Conservation (phyloP, 2,797 vertebrate genomes). For the Nasua narica region DNA sequence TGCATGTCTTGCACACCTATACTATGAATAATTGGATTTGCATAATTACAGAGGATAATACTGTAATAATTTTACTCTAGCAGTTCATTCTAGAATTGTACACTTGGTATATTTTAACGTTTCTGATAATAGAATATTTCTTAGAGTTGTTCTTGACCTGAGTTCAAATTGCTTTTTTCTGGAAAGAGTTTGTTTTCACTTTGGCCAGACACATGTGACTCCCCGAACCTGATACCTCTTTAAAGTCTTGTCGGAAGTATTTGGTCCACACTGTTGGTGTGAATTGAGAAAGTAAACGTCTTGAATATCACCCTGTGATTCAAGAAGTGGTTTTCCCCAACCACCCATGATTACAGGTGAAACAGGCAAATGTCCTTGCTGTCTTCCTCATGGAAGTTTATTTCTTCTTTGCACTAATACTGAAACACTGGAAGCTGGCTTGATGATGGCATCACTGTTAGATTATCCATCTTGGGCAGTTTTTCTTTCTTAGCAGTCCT, state of each 20-base stretch:
- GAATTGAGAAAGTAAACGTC: not conserved
- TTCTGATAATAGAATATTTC: not conserved
- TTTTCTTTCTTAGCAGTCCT: constrained; percentile 4
- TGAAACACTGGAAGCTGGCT: not conserved
- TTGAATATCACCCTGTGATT: not conserved
- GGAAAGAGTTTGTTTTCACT: not conserved
- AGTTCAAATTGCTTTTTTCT: not conserved
- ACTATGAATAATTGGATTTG: not conserved
- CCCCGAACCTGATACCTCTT: not conserved
- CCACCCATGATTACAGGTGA: not conserved
- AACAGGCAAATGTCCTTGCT: not conserved
- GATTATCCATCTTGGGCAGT: not conserved
- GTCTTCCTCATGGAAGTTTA: not conserved
- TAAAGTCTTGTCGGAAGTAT: not conserved
- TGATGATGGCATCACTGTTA: not conserved
- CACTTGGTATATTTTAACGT: not conserved
- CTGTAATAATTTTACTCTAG: not conserved
- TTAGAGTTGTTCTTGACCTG: not conserved
- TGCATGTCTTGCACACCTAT: not conserved
- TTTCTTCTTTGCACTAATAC: not conserved
- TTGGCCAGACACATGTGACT: not conserved
- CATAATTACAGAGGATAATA: not conserved
- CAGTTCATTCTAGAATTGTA: not conserved
- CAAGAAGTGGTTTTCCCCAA: not conserved
- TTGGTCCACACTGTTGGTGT: not conserved